Evolutionary conservation across 2,888 invertebrate species (phyloP).

Genomic region (Amiota communis): DNA sequence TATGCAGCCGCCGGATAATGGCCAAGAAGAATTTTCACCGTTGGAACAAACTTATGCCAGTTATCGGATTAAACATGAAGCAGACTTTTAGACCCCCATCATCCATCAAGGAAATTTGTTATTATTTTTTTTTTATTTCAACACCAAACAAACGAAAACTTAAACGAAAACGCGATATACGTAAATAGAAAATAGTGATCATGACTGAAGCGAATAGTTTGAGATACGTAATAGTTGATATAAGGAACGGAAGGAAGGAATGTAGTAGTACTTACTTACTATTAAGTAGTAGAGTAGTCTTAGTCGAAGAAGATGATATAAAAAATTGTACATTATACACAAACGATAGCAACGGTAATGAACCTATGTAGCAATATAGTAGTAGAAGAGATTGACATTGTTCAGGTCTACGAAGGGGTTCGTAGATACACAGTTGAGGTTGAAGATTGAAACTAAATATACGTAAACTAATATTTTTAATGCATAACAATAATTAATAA

Average conservation of each 20-base stretch:
- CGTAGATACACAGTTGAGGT: too few relatives aligned
- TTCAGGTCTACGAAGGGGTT: neutral
- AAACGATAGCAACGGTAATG: conserved; percentile 23
- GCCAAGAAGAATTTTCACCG: conserved; percentile 65
- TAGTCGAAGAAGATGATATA: neutral
- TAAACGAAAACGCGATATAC: too few relatives aligned
- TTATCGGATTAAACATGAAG: conserved; percentile 70
- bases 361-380: conserved; percentile 29
- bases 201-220: conserved; percentile 15
- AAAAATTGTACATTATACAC: conserved; percentile 17
- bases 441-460: conserved; percentile 23
- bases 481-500: conserved; percentile 3
- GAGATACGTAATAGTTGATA: conserved; percentile 5
- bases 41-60: conserved; percentile 70
- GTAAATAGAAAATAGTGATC: neutral
- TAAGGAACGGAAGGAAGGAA: neutral
- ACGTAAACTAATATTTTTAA: conserved; percentile 31
- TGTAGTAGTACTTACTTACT: neutral
- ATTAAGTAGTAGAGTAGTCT: neutral
- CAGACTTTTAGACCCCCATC: conserved; percentile 61
- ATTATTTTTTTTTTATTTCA: too few relatives aligned
- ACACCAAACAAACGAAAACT: too few relatives aligned
- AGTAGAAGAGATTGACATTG: conserved; percentile 1
- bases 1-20: neutral
- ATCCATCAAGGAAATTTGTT: too few relatives aligned